phyloP scores from a whole-genome alignment of 2,888 invertebrate genomes.

The Acanthacorydalis orientalis region DNA sequence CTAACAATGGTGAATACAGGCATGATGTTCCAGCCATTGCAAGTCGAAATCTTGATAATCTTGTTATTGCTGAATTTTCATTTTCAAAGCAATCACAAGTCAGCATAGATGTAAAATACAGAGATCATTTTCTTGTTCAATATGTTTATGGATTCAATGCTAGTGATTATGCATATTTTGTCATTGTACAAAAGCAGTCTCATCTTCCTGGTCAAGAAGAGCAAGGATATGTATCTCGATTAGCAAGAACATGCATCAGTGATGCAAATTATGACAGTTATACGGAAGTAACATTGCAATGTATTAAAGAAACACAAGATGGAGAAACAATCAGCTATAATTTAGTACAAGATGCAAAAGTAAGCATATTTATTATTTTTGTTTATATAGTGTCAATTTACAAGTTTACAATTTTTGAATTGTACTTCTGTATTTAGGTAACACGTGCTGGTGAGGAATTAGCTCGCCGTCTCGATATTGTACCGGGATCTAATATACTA shows the following conservation, averaged over 20 bases:
- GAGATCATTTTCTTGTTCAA: slow-evolving; percentile 88
- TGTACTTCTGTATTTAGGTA: slow-evolving; percentile 23
- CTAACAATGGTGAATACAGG: slow-evolving; percentile 78
- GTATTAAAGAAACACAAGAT: slow-evolving; percentile 47
- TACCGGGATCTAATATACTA: slow-evolving; percentile 63
- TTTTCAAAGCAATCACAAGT: slow-evolving; percentile 75
- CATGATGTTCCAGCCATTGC: slow-evolving; percentile 87
- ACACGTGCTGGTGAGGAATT: slow-evolving; percentile 70
- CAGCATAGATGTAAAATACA: slow-evolving; percentile 80
- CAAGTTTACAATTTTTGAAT: no score
- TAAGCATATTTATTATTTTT: no score
- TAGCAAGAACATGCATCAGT: slow-evolving; percentile 85
- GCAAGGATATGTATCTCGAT: slow-evolving; percentile 72
- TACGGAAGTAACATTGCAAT: slow-evolving; percentile 88
- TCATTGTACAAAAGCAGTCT: slow-evolving; percentile 85
- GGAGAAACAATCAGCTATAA: slow-evolving; percentile 55
- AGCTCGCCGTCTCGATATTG: slow-evolving; percentile 64
- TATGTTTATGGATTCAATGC: slow-evolving; percentile 95
- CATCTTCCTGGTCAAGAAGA: slow-evolving; percentile 79
- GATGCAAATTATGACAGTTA: slow-evolving; percentile 94
- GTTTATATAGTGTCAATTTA: no score
- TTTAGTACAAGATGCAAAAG: slow-evolving; percentile 80
- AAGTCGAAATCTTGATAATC: slow-evolving; percentile 62
- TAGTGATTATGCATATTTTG: slow-evolving; percentile 89
- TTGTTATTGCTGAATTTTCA: slow-evolving; percentile 66